phyloP scores from a whole-genome alignment of 2,113 vertebrate genomes.

The Rattus rattus region DNA sequence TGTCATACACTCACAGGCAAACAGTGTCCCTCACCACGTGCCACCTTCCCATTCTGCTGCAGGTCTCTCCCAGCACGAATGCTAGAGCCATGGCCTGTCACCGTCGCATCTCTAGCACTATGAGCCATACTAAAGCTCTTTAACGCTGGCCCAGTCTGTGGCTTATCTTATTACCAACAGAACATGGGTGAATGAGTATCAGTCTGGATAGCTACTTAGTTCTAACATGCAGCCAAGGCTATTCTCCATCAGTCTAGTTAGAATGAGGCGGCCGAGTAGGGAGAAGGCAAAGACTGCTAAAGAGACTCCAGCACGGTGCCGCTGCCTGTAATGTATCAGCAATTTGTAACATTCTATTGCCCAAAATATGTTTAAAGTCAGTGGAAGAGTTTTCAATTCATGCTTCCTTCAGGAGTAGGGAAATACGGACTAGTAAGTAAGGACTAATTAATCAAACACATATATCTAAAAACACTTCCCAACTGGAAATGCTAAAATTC shows the following conservation, averaged over 20 bases:
- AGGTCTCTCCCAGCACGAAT: neutral
- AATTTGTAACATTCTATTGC: neutral
- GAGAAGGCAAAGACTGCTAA: neutral
- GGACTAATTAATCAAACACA: neutral
- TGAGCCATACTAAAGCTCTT: neutral
- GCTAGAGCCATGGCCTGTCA: neutral
- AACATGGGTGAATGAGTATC: neutral
- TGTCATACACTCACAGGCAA: neutral
- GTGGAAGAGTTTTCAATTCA: conserved; percentile 50
- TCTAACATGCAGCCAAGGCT: neutral
- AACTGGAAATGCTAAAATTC: conserved; percentile 15
- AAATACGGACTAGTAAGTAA: conserved; percentile 8
- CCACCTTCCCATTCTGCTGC: neutral
- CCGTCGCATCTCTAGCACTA: neutral
- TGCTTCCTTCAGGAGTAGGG: neutral
- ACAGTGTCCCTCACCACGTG: neutral
- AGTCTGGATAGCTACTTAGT: conserved; percentile 15
- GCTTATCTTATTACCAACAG: neutral
- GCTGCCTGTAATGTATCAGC: neutral
- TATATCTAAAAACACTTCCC: conserved; percentile 6
- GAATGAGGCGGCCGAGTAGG: too few relatives aligned
- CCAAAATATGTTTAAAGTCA: conserved; percentile 40
- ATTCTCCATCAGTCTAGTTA: neutral
- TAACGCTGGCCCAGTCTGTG: neutral
- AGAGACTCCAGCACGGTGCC: neutral